Evolutionary conservation across 2,113 vertebrate genomes (phyloP).

Genomic region (Nesoenas mayeri): DNA sequence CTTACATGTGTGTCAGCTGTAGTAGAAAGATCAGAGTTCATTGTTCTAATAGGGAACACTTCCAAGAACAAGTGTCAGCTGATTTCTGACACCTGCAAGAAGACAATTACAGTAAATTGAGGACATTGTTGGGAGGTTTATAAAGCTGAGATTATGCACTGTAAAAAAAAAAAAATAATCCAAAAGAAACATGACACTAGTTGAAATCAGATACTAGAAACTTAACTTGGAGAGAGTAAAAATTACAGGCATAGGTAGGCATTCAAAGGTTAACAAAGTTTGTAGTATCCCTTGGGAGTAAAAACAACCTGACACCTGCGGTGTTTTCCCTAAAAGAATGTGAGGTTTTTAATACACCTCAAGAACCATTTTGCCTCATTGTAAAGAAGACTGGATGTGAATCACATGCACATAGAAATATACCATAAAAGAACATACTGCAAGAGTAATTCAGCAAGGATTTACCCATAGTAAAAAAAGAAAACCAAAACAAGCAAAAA

Average conservation of each 20-base stretch:
- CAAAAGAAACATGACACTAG: background rate
- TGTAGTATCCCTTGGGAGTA: background rate
- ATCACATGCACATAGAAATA: background rate
- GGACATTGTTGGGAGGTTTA: constrained; percentile 3
- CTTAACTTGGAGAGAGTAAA: background rate
- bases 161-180: constrained; percentile 5
- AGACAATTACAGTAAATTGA: constrained; percentile 57
- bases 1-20: background rate
- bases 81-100: constrained; percentile 36
- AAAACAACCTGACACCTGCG: background rate
- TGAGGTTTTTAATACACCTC: background rate
- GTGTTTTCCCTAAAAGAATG: background rate
- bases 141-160: constrained; percentile 21
- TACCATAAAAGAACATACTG: background rate
- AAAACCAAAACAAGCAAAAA: background rate
- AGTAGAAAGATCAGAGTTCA: background rate
- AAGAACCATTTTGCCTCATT: background rate
- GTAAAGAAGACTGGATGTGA: background rate
- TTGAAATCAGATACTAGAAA: background rate
- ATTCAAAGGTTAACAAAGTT: background rate
- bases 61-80: constrained; percentile 11
- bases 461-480: background rate
- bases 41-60: background rate
- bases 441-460: background rate
- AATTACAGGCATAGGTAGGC: background rate